phyloP scores from a whole-genome alignment of 2,113 vertebrate species.

The Hylia prasina region DNA sequence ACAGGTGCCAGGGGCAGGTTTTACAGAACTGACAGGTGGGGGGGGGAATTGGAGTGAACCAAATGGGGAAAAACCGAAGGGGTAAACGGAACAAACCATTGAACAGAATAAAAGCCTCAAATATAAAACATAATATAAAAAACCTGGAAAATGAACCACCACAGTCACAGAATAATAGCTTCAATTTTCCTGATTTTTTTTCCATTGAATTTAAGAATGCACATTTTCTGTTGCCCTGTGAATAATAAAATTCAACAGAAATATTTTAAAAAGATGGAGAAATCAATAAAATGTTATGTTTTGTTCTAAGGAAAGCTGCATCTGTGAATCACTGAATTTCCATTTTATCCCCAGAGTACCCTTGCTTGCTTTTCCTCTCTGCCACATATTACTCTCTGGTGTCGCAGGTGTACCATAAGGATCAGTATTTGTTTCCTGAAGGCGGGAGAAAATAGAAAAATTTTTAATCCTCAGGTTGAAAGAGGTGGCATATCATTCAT shows the following conservation, averaged over 20 bases:
- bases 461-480: neutral
- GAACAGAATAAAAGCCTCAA: no score
- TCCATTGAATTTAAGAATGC: neutral
- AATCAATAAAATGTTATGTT: neutral
- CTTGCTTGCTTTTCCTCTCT: neutral
- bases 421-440: neutral
- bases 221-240: neutral
- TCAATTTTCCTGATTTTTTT: neutral
- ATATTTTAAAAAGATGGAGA: neutral
- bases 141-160: no score
- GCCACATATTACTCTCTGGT: neutral
- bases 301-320: neutral
- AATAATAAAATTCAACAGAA: neutral
- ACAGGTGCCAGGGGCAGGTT: no score
- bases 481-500: rapidly evolving
- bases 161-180: neutral
- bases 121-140: no score
- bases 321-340: neutral
- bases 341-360: neutral
- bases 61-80: no score
- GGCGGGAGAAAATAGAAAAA: rapidly evolving
- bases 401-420: neutral
- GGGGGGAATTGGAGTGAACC: no score
- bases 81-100: no score
- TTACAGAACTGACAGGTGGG: no score